Evolutionary conservation across 2,888 invertebrate species (phyloP).

Genomic region (Anarsia innoxiella): DNA sequence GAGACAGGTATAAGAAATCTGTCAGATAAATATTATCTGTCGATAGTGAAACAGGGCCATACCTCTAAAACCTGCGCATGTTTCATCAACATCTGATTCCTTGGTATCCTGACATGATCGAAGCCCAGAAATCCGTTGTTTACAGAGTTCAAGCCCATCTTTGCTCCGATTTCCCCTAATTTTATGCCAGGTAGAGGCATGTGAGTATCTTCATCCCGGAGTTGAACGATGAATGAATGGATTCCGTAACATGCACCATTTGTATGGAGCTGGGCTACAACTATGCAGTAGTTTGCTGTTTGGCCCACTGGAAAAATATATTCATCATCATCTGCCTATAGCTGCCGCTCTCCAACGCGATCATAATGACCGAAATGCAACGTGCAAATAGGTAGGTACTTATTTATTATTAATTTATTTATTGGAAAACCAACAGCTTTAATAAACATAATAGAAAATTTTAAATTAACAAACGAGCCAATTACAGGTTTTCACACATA

Average conservation of each 20-base stretch:
- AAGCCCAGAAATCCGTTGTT: constrained; percentile 96
- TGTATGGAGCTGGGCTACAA: constrained; percentile 92
- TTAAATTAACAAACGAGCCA: no score
- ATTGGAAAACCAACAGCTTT: no score
- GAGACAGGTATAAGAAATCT: no score
- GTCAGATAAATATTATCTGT: no score
- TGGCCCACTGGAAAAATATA: constrained; percentile 84
- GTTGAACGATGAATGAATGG: constrained; percentile 93
- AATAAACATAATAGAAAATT: no score
- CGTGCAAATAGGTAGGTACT: no score
- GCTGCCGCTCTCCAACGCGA: no score
- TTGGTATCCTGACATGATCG: constrained; percentile 88
- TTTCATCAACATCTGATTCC: constrained; percentile 93
- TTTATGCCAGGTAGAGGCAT: constrained; percentile 89
- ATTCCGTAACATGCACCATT: constrained; percentile 88
- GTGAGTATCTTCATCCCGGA: constrained; percentile 91
- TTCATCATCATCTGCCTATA: no score
- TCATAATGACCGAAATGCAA: no score
- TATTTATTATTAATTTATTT: no score
- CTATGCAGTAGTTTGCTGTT: constrained; percentile 92
- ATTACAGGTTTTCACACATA: no score
- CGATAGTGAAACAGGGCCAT: no score
- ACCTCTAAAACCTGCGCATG: constrained; percentile 86
- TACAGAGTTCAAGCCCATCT: constrained; percentile 89
- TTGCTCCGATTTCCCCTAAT: constrained; percentile 95